phyloP scores from a whole-genome alignment of 2,113 vertebrate genomes.

The Xyrauchen texanus region DNA sequence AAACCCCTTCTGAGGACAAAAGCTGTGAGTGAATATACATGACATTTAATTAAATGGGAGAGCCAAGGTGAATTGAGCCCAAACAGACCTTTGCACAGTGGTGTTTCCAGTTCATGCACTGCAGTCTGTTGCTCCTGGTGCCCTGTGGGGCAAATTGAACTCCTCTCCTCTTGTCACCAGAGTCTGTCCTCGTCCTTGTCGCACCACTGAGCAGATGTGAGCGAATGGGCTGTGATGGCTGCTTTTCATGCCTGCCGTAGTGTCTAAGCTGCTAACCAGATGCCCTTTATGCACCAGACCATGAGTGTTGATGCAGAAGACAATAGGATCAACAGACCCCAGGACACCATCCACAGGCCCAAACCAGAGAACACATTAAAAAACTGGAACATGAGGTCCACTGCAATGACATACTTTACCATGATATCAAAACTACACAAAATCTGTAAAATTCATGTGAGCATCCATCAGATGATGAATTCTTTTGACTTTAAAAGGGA shows the following conservation, averaged over 20 bases:
- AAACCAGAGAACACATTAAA: constrained; percentile 57
- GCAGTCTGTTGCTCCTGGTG: constrained; percentile 74
- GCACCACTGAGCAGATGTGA: constrained; percentile 97
- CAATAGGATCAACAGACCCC: constrained; percentile 82
- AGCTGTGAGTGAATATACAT: constrained; percentile 10
- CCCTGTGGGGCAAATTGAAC: constrained; percentile 84
- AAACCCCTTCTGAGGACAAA: constrained; percentile 46
- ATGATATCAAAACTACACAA: constrained; percentile 22
- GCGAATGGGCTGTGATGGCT: constrained; percentile 93
- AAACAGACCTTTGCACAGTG: constrained; percentile 89
- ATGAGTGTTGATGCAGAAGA: constrained; percentile 84
- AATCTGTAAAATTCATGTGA: not conserved
- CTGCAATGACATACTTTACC: not conserved
- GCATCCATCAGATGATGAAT: not conserved
- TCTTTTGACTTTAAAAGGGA: too few species aligned
- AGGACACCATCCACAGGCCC: constrained; percentile 44
- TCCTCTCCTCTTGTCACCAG: constrained; percentile 83
- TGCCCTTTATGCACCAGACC: constrained; percentile 91
- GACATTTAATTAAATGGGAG: constrained; percentile 2
- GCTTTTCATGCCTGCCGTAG: constrained; percentile 93
- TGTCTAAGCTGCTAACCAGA: constrained; percentile 98
- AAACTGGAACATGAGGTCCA: constrained; percentile 61
- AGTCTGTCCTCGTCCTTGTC: constrained; percentile 91
- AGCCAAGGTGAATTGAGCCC: constrained; percentile 60
- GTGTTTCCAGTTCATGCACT: constrained; percentile 78